Evolutionary conservation across 2,888 invertebrate species (phyloP).

Genomic region (Epirrhoe alternata): DNA sequence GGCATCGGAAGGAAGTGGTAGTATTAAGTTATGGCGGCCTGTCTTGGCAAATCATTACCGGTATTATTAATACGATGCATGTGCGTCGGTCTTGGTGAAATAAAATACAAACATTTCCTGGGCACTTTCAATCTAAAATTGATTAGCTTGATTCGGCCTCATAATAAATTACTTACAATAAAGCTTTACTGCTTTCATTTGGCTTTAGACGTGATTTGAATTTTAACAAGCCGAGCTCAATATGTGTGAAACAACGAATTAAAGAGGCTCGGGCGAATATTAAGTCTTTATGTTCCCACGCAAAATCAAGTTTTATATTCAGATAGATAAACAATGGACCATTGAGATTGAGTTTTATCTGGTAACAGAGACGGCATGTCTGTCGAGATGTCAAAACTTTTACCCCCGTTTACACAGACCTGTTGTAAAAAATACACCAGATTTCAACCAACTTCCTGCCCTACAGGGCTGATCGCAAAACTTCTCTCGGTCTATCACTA

Average conservation of each 20-base stretch:
- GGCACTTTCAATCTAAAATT: slow-evolving; percentile 62
- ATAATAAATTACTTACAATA: slow-evolving; percentile 65
- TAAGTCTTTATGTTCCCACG: slow-evolving; percentile 50
- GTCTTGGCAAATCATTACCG: slow-evolving; percentile 76
- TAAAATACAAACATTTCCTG: slow-evolving; percentile 72
- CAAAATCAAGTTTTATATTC: slow-evolving; percentile 40
- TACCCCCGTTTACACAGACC: slow-evolving; percentile 75
- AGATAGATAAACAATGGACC: slow-evolving; percentile 68
- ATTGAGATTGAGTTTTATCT: slow-evolving; percentile 71
- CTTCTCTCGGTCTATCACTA: slow-evolving; percentile 55
- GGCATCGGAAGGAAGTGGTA: slow-evolving; percentile 84
- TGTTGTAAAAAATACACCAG: slow-evolving; percentile 79
- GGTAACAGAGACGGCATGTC: slow-evolving; percentile 62
- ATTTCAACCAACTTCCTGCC: slow-evolving; percentile 82
- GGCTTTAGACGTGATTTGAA: slow-evolving; percentile 57
- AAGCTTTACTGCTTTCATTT: slow-evolving; percentile 64
- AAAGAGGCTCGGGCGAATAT: slow-evolving; percentile 29
- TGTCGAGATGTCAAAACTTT: slow-evolving; percentile 68
- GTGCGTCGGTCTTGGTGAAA: slow-evolving; percentile 53
- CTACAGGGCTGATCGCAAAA: slow-evolving; percentile 66
- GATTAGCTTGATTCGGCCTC: slow-evolving; percentile 58
- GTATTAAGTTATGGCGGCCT: slow-evolving; percentile 70
- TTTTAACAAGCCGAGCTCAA: slow-evolving; percentile 47
- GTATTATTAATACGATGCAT: slow-evolving; percentile 52
- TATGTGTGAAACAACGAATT: slow-evolving; percentile 34